Base-by-base conservation (phyloP, 2,888 invertebrate genomes). In the Chrysopilus asiliformis region DNA sequence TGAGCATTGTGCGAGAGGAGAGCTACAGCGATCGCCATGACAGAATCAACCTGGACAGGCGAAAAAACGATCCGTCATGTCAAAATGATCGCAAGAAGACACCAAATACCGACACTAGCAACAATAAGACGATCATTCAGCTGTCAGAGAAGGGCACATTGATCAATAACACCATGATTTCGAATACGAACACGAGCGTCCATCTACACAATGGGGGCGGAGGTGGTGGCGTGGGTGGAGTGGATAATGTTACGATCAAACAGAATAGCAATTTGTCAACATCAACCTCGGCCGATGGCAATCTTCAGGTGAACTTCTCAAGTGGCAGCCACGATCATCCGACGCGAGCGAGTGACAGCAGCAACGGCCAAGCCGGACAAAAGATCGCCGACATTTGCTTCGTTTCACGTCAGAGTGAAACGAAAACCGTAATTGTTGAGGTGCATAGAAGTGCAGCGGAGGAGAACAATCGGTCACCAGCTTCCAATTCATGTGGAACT, bases 1-100 rank as follows among this genome's bases (percentile, higher is more conserved):
- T 82, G 22, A 80, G 80, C 3, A 77, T 80, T 41, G 80, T 82
- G 10, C 75, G 78, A 20, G 81, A 82, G 49, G 81, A 81, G 53
- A 34, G 19, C 13, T 15, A 6, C 5, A 27, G n/a, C 27, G 22
- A 22, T 8, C 7, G 7, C 7, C 7, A 22, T 22, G 34, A 40
- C 3, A 22, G 20, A 28, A 17, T 29, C 19, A 34, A 43, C 25
- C 34, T 38, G 19, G 43, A 42, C 12, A 31, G 38, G 12, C 28
- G 41, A 65, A 46, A 67, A 67, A 5, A 66, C 64, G 46, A 66
- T 66, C 50, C 10, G 22, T 10, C 22, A 8, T 22, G 22, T 10
- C 22, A 7, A 7, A 10, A 22, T 8, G 22, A 22, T 22, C 10
- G 7, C 24, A 67, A 65, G 34, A 68, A 66, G 46, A 67, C 65